Base-by-base conservation (phyloP, 2,797 vertebrate species). In the Micrastur ruficollis region DNA sequence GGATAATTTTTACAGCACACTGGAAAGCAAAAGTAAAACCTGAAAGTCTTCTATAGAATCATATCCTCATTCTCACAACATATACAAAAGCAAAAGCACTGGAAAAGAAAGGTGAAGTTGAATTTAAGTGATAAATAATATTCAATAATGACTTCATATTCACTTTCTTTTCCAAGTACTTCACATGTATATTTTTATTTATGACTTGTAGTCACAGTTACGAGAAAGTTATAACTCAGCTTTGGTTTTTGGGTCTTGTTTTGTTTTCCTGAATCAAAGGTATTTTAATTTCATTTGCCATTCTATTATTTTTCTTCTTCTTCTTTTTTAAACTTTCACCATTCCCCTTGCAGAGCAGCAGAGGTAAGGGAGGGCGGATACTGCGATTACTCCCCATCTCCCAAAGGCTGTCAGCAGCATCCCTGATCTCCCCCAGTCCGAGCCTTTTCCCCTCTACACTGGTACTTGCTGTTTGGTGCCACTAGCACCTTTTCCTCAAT, bases 401-500 rank as follows among this genome's bases (percentile, higher is more conserved):
- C 65, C 59, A 12, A 12, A 32, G 58, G 55, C 83, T 83, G 32
- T 26, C 72, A 52, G 38, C 8, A 6, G 44, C 31, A 92, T 23
- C 44, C 19, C 74, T 3, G 1, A 32, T 56, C 78, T 71, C 68
- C 65, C 5, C 3, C 58, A 50, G 46, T 15, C 40, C 25, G 38
- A 95, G 68, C 67, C 65, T 72, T 14, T 62, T 63, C 79, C 79
- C 55, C 52, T 86, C 32, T 12, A 27, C 26, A 8, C 23, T 9
- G 59, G 61, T 40, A 22, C 65, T 82, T 18, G 29, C 70, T 49
- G 52, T 66, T 80, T 10, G 12, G 78, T 87, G 76, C 93, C 95
- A 95, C 14, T 25, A 87, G 91, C 78, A 89, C 83, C 94, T 90
- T 96, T 93, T 94, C 46, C 92, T 96, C 93, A 74, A 91, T 97